A percentile compares a stretch with the other conserved stretches of the same genome.
phyloP scores from a whole-genome alignment of 2,797 vertebrate species.

The Hipposideros larvatus region DNA sequence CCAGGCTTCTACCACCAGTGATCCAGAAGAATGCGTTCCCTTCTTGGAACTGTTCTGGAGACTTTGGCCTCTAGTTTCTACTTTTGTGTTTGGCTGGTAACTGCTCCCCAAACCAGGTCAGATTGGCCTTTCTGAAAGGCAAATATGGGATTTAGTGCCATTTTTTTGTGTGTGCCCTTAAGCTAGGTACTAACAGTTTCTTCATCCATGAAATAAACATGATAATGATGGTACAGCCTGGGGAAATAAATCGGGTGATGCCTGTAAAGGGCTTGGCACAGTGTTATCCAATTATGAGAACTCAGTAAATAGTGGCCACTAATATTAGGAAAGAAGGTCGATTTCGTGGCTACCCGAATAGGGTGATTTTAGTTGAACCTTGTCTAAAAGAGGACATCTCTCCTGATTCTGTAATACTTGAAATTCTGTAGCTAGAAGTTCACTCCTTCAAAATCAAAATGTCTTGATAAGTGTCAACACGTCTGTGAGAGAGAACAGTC shows the following conservation, averaged over 20 bases:
- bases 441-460: constrained; percentile 47
- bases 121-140: neutral
- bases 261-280: neutral
- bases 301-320: neutral
- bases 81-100: constrained; percentile 19
- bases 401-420: neutral
- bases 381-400: neutral
- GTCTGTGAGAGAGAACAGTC: constrained; percentile 13
- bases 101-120: neutral
- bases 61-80: neutral
- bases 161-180: neutral
- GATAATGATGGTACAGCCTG: neutral
- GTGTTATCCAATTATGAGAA: neutral
- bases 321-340: neutral
- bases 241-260: constrained; percentile 11
- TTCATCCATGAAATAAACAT: constrained; percentile 16
- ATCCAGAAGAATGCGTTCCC: neutral
- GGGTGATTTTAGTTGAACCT: neutral
- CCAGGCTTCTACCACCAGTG: neutral
- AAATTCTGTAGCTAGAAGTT: constrained; percentile 22
- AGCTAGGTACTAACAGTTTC: neutral
- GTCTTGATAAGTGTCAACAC: neutral
- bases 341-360: neutral
- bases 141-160: neutral
- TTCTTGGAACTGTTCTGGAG: neutral